Base-by-base conservation (phyloP, 53 echinoderm and acorn worm species). In the Stichopus horrens region DNA sequence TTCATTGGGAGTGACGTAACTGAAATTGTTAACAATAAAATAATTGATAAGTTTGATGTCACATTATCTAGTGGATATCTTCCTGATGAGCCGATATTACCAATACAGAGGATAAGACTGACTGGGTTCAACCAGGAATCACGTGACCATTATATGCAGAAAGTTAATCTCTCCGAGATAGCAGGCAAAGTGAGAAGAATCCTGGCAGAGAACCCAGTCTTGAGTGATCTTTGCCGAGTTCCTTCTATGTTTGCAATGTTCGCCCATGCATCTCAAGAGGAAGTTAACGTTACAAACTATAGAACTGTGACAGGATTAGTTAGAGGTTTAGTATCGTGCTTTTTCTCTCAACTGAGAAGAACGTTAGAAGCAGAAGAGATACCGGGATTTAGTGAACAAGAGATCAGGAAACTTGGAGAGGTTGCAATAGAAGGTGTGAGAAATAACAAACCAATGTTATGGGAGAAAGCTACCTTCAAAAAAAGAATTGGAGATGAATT, bases 151-250 rank as follows among this genome's bases (percentile, higher is more conserved):
- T 76, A 76, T 54, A 53, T 76, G 37, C 13, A 20, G 52, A 76
- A 76, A 7, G 77, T 54, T 7, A 52, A 37, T 9, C 4, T 67
- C 22, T 16, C 7, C 8, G 52, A 66, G 9, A 16, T 10, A 5
- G 85, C 37, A 5, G 68, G 51, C 11, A 57, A 67, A 52, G 51
- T 85, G 21, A 67, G 14, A 21, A 21, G 51, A 67, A 20, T 65
- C 8, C 51, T 85, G 11, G 23, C 22, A 4, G 85, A 85, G 10
- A 85, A 85, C 16, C 85, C 71, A 23, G 11, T 85, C 53, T 52
- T 85, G 9, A 21, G 37, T 22, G 71, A 85, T 23, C 85, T 85
- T 21, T 85, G 85, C 14, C 85, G 59, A n/a, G 21, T 16, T 20
- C 85, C 85, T 7, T 52, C 59, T 9, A 8, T 85, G 8, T 85